phyloP scores from a whole-genome alignment of 2,113 vertebrate species.

The Jacana jacana region DNA sequence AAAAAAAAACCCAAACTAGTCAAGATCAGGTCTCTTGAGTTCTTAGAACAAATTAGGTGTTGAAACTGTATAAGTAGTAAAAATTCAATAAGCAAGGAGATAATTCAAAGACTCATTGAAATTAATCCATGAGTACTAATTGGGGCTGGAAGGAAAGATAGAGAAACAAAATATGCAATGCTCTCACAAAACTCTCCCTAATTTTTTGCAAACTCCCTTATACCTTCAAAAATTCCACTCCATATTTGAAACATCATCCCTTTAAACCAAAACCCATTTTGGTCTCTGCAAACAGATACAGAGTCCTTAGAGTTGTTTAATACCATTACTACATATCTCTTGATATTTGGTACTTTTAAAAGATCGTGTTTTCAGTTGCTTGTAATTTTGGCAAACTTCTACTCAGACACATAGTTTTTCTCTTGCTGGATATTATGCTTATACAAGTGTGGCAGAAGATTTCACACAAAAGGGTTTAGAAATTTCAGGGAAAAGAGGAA shows the following conservation, averaged over 20 bases:
- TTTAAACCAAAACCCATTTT: not conserved
- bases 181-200: not conserved
- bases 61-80: not conserved
- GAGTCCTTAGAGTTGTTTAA: not conserved
- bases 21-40: not conserved
- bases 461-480: not conserved
- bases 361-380: not conserved
- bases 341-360: not conserved
- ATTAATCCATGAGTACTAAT: not conserved
- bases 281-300: not conserved
- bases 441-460: not conserved
- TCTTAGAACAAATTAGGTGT: not conserved
- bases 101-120: not conserved
- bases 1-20: not conserved
- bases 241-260: rapidly evolving
- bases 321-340: not conserved
- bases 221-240: not conserved
- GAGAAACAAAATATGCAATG: not conserved
- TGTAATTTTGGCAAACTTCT: not conserved
- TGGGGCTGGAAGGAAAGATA: not conserved
- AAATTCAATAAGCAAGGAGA: not conserved
- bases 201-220: not conserved
- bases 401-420: not conserved
- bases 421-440: not conserved
- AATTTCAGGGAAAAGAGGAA: not conserved